Conservation (phyloP, 2,797 vertebrate genomes). For the Danio tinwini region DNA sequence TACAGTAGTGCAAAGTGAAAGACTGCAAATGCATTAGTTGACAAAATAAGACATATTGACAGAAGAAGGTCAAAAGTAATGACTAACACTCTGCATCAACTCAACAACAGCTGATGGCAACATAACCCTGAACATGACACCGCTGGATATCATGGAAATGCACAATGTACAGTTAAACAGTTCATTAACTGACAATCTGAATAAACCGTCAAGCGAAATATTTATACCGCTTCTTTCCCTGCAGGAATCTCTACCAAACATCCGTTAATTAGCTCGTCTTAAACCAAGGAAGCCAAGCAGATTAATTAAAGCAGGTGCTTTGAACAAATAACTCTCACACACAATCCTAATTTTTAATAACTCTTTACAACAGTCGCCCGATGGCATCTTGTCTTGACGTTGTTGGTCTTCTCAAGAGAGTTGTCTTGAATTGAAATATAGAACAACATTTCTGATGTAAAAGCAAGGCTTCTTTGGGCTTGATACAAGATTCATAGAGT, state of each 20-base stretch:
- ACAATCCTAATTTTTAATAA: slow-evolving; percentile 31
- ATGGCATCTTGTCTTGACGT: neutral
- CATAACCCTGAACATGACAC: neutral
- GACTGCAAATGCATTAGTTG: neutral
- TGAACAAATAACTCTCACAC: slow-evolving; percentile 39
- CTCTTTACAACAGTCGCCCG: slow-evolving; percentile 23
- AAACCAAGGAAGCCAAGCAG: slow-evolving; percentile 37
- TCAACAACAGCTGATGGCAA: neutral
- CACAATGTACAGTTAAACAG: slow-evolving; percentile 33
- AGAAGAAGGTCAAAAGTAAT: too few relatives aligned
- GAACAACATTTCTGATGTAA: slow-evolving; percentile 22
- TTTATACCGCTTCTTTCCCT: slow-evolving; percentile 37
- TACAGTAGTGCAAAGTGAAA: neutral
- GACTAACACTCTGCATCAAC: neutral
- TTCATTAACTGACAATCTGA: slow-evolving; percentile 43
- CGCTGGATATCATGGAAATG: slow-evolving; percentile 5
- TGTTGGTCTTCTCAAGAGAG: slow-evolving; percentile 22
- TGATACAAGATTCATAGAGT: slow-evolving; percentile 28
- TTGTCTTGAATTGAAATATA: slow-evolving; percentile 27
- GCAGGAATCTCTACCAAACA: slow-evolving; percentile 48
- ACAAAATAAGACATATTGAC: neutral
- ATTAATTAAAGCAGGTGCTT: slow-evolving; percentile 55
- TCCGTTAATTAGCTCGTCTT: slow-evolving; percentile 52
- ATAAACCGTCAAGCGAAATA: slow-evolving; percentile 36
- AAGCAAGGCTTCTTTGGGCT: slow-evolving; percentile 15